Percentiles rank a stretch among this genome's conserved stretches.
phyloP scores from a whole-genome alignment of 2,888 invertebrate species.

The Meteorus colon region DNA sequence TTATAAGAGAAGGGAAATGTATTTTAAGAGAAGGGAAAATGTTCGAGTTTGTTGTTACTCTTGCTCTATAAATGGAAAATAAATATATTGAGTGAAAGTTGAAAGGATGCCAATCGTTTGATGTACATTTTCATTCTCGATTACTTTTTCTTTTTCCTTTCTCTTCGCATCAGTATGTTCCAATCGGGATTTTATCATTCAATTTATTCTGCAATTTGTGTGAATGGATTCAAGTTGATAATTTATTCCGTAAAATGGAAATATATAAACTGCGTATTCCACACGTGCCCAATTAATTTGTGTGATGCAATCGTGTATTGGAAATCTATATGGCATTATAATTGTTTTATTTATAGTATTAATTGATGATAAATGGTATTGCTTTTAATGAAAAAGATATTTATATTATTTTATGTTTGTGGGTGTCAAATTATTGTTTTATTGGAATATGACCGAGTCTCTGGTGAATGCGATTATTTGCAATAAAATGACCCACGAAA shows the following conservation, averaged over 20 bases:
- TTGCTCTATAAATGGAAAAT: no score
- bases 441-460: constrained; percentile 61
- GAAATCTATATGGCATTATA: not conserved
- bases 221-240: not conserved
- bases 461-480: constrained; percentile 59
- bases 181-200: no score
- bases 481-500: not conserved
- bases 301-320: not conserved
- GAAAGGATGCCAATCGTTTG: no score
- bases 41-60: no score
- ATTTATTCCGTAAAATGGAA: constrained; percentile 1
- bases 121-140: no score
- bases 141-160: no score
- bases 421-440: not conserved
- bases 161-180: no score
- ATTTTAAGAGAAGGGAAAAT: no score
- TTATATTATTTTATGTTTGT: constrained; percentile 5
- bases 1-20: no score
- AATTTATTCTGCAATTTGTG: not conserved
- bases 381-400: not conserved
- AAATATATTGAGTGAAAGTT: no score
- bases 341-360: constrained; percentile 4
- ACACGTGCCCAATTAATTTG: constrained; percentile 39
- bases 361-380: not conserved
- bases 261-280: constrained; percentile 24